Evolutionary conservation across 1,140 invertebrate genomes (phyloP).

Genomic region (Drosophila mayri): DNA sequence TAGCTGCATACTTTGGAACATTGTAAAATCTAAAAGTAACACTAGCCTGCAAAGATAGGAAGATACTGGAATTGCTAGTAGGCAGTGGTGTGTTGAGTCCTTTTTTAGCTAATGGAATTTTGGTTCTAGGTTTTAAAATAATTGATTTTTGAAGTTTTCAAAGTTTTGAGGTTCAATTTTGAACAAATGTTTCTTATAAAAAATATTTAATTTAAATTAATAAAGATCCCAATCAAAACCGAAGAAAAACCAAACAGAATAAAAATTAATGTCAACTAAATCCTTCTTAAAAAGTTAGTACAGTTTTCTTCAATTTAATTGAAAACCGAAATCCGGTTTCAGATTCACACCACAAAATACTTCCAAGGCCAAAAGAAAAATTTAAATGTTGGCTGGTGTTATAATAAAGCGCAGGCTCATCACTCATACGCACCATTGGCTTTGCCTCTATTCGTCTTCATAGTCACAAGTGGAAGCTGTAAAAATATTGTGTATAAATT

Average conservation of each 20-base stretch:
- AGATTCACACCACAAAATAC: neutral
- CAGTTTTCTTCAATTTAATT: too few relatives aligned
- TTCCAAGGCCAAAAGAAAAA: neutral
- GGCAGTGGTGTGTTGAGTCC: neutral
- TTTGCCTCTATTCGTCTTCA: conserved; percentile 5
- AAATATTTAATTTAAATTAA: neutral
- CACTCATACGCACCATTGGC: conserved; percentile 59
- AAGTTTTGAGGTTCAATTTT: too few relatives aligned
- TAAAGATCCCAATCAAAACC: too few relatives aligned
- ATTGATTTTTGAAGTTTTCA: neutral
- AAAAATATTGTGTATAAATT: conserved; percentile 29
- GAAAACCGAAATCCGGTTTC: neutral
- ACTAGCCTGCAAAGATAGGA: neutral
- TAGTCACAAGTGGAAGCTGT: conserved; percentile 18
- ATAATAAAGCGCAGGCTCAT: conserved; percentile 38
- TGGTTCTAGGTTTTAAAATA: neutral
- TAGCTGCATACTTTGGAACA: conserved; percentile 40
- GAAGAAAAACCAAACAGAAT: too few relatives aligned
- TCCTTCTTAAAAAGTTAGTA: neutral
- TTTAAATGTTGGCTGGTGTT: neutral
- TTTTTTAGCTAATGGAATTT: neutral
- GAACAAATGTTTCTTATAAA: too few relatives aligned
- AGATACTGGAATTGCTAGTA: neutral
- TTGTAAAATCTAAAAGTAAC: neutral
- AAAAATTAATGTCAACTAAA: neutral